Base-by-base conservation (phyloP, 2,797 vertebrate genomes). In the Sylvia borin region DNA sequence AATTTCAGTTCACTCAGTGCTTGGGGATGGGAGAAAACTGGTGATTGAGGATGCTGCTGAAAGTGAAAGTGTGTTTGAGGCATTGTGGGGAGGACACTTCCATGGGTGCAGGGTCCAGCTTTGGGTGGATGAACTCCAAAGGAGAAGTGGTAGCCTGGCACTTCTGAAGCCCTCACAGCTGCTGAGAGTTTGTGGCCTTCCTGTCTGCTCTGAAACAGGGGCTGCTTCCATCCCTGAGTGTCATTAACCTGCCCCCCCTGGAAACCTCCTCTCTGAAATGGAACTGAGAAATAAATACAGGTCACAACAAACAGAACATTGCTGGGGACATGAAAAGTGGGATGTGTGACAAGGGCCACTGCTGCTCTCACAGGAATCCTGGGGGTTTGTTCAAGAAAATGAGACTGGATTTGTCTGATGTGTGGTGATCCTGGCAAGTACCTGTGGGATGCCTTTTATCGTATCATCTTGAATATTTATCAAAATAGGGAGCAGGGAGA, bases 301-400 rank as follows among this genome's bases (percentile, higher is more conserved):
- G 4, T 6, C n/a, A 2, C 13, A 34, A 6, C 31, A 42, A 15
- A 14, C 0, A 20, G 25, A 57, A 7, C 25, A 1, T 7, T 38
- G 72, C 83, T 45, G 47, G 2, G 1, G 22, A 3, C 67, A 5
- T 9, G 64, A 3, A 7, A 32, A 24, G 42, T 10, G 13, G 80
- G 10, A 0, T 38, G 0, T 72, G 47, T 70, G 73, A 36, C n/a
- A 75, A 8, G 31, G 31, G 13, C 60, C 70, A 0, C 51, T 58
- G 7, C 51, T 60, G 20, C 54, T 87, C 43, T 70, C 64, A 9
- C 54, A 51, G 64, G 3, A 17, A 3, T 4, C 1, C 0, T 43
- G n/a, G 36, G 51, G 16, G 11, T 15, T 29, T 32, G 19, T 9
- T 4, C 13, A 21, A 21, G 31, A 58, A 75, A 79, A 70, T 14